Percentiles rank a stretch among this genome's conserved stretches.
These are phyloP conservation scores for Danaus chrysippus DNA, from an alignment of 2,888 invertebrate genomes.

Conservation along the genomic window DNA sequence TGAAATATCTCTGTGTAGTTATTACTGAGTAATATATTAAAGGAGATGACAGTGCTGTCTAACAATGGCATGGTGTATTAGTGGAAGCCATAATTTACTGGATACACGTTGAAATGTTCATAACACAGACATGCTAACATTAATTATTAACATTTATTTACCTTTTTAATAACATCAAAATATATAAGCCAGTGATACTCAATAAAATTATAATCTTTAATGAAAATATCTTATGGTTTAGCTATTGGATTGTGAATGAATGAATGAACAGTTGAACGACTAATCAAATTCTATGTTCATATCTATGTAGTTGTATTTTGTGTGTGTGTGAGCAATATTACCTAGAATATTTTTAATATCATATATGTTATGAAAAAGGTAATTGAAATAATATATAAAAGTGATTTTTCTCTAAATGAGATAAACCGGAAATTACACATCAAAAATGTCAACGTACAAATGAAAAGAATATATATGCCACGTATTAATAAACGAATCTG, in stretches of 20 bases:
- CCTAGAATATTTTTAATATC: not conserved
- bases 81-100: slow-evolving; percentile 24
- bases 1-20: not conserved
- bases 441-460: slow-evolving; percentile 27
- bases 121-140: not conserved
- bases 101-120: slow-evolving; percentile 20
- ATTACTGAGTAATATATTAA: slow-evolving; percentile 25
- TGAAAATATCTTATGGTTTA: too few relatives aligned
- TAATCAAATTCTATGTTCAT: not conserved
- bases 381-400: slow-evolving; percentile 1
- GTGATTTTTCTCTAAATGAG: slow-evolving; percentile 12
- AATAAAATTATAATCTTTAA: too few relatives aligned
- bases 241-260: not conserved
- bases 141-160: not conserved
- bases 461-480: slow-evolving; percentile 23
- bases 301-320: not conserved
- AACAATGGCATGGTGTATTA: slow-evolving; percentile 24
- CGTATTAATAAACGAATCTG: slow-evolving; percentile 30
- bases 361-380: not conserved
- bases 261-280: not conserved
- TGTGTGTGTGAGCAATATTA: not conserved
- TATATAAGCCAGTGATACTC: too few relatives aligned
- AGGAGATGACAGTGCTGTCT: slow-evolving; percentile 18
- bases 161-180: too few relatives aligned
- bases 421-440: slow-evolving; percentile 31